Percentiles rank a stretch among this genome's conserved stretches.
phyloP scores from a whole-genome alignment of 2,888 invertebrate species.

The Kryphioiulus occultus region DNA sequence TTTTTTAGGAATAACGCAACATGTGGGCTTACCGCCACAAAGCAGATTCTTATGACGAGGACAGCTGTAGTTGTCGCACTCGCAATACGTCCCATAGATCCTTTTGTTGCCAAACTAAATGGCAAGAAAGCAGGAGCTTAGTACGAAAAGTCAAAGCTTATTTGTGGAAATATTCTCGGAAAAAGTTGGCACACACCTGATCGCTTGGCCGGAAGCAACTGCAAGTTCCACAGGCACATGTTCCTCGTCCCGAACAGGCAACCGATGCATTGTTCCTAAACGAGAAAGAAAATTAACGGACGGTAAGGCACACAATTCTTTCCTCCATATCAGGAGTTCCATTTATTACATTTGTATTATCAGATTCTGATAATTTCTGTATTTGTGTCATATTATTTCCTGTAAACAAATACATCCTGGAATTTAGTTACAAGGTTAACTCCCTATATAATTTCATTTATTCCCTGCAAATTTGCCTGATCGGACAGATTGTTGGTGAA shows the following conservation, averaged over 20 bases:
- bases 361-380: too few species aligned
- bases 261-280: conserved; percentile 27
- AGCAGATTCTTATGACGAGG: conserved; percentile 68
- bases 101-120: conserved; percentile 2
- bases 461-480: too few species aligned
- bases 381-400: too few species aligned
- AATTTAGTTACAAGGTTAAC: too few species aligned
- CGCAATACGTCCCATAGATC: conserved; percentile 74
- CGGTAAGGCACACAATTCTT: background rate
- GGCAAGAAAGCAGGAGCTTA: background rate
- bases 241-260: conserved; percentile 52
- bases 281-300: background rate
- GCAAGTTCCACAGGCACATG: conserved; percentile 53
- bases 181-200: background rate
- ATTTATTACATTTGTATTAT: too few species aligned
- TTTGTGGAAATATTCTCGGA: background rate
- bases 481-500: too few species aligned
- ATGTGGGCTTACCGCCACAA: conserved; percentile 57
- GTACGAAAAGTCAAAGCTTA: background rate
- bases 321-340: too few species aligned
- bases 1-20: too few species aligned
- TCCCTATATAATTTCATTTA: too few species aligned
- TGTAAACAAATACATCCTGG: too few species aligned
- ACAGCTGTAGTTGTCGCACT: conserved; percentile 81
- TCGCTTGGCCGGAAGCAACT: conserved; percentile 33